Evolutionary conservation across 2,797 vertebrate genomes (phyloP), one percentile per base, ranked within the genome.

Genomic region (Rhynchotus rufescens): DNA sequence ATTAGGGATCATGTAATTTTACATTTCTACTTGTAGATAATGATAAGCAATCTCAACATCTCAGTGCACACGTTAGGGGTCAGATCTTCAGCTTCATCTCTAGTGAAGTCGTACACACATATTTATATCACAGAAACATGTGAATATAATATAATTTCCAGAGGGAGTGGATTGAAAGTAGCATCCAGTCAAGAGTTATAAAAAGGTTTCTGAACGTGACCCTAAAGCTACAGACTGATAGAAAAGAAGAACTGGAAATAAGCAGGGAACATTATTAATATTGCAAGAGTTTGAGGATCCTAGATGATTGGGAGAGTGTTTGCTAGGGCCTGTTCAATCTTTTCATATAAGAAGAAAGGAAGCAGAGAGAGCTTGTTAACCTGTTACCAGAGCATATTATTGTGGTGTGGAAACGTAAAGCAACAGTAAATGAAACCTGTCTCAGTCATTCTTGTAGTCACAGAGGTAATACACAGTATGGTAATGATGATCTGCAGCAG

Each of bases 391-490:
- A 59, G 25, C 34, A 38, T 44, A 42, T 82, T 80, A 60, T 15
- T 44, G 30, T 65, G 30, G 34, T 26, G 51, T 69, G 61, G 54
- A 89, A 65, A 22, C 15, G 38, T 34, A 34, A 92, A 87, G 34
- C 25, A 90, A 75, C 65, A 90, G 30, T 40, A 85, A 90, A 72
- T 40, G 22, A 94, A 90, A 69, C 23, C 75, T 74, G 23, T 51
- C 69, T 59, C 34, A 90, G 80, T 78, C 83, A 66, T 73, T 44
- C 42, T 84, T 83, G 34, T 26, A 51, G 73, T 44, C 69, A 77
- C 54, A 82, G 26, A 72, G 62, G 32, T 56, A 89, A 87, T 42
- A 60, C 28, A 83, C 11, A 49, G n/a, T n/a, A 68, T 1, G 5
- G 52, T 57, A 61, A 74, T 67, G 23, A 52, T 14, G 30, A 49